phyloP scores from a whole-genome alignment of 2,113 vertebrate genomes.

The Pungitius pungitius region DNA sequence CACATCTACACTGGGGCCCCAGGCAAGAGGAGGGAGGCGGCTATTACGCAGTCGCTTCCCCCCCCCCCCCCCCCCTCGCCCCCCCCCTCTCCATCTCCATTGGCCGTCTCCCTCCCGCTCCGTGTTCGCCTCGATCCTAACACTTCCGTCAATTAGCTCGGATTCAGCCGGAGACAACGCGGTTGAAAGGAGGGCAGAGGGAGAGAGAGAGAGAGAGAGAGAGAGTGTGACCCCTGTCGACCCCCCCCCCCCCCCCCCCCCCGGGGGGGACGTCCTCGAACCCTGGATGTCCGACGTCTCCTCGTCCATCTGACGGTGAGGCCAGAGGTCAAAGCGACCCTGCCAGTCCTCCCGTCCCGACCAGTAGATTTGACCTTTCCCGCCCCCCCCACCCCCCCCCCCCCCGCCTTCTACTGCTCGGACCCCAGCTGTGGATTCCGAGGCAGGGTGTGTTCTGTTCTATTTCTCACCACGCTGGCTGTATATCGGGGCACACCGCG shows the following conservation, averaged over 20 bases:
- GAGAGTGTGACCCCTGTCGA: no score
- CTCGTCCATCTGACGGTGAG: constrained; percentile 48
- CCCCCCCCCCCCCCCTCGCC: constrained; percentile 52
- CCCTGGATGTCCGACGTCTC: constrained; percentile 47
- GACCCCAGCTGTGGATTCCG: constrained; percentile 41
- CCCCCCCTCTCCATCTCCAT: constrained; percentile 50
- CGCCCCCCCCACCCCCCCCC: not conserved
- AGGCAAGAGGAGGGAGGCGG: constrained; percentile 61
- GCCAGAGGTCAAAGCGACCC: constrained; percentile 64
- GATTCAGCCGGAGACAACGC: constrained; percentile 4
- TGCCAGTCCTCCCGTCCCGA: constrained; percentile 35
- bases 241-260: no score
- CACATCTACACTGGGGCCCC: constrained; percentile 79
- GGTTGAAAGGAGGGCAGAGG: not conserved
- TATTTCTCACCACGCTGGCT: constrained; percentile 49
- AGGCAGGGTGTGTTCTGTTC: constrained; percentile 41
- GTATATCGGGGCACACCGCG: constrained; percentile 29
- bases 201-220: constrained; percentile 19
- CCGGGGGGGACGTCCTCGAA: constrained; percentile 39
- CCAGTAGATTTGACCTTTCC: constrained; percentile 61
- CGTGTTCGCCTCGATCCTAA: constrained; percentile 36
- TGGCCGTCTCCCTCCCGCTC: constrained; percentile 34
- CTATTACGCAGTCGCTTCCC: constrained; percentile 51
- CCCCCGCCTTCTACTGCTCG: constrained; percentile 4
- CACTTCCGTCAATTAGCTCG: constrained; percentile 42